Base-by-base conservation (phyloP, 2,113 vertebrate genomes). In the Caranx ignobilis region DNA sequence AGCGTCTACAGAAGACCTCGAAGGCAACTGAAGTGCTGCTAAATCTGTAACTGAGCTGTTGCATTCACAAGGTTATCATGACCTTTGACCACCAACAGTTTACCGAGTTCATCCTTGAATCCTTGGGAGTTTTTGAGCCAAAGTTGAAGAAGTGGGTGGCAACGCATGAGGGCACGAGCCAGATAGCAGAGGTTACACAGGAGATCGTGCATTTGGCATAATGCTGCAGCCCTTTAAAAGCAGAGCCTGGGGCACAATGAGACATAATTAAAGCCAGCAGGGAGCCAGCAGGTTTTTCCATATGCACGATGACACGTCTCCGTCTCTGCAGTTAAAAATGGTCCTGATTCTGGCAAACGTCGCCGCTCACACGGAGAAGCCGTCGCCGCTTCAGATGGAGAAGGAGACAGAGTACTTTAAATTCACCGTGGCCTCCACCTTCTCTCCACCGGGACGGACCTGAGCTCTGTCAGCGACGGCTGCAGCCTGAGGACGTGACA, bases 381-480 rank as follows among this genome's bases (percentile, higher is more conserved):
- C 41, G 7, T 66, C 1, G 3, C 8, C 34, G 56, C 72, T 59
- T 15, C 5, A 47, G 41, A 13, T 3, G 0, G 4, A 62, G 48
- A 48, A 11, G 34, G 21, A 65, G 62, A 19, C 61, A 18, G 11
- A 16, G 41, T 31, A 9, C 45, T 83, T 73, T 76, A 81, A 70
- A 84, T 87, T 81, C 81, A 78, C 15, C 19, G 11, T 26, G 13
- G 65, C n/a, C 62, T 45, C 39, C 3, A 6, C 2, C 4, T 70
- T 10, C 60, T 39, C 60, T 63, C 66, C 66, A 21, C 2, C 15
- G 57, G 56, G 52, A 71, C 50, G 8, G 34, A 54, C 31, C 3
- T 5, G 54, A 65, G 76, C 32, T 52, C 26, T 35, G 54, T 57
- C 39, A 19, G 74, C 61, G 32, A n/a, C 77, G 71, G 54, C 79